A percentile compares a stretch with the other conserved stretches of the same genome.
Evolutionary conservation across 1,140 invertebrate species (phyloP).

Genomic region (Mesaphorura yosii): DNA sequence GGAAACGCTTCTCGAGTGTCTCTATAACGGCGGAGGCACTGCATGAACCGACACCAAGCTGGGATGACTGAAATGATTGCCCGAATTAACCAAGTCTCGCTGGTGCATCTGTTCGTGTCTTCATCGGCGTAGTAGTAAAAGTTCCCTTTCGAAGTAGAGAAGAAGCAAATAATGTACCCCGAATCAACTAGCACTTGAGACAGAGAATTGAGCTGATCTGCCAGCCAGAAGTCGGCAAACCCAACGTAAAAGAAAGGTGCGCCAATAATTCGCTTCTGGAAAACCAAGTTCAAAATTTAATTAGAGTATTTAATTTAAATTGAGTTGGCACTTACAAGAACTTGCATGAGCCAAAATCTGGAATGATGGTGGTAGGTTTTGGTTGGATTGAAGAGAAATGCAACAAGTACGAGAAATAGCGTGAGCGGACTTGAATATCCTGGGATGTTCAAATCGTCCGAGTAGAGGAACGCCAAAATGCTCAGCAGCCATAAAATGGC

Average conservation of each 20-base stretch:
- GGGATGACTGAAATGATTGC: constrained; percentile 83
- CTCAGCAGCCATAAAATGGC: constrained; percentile 92
- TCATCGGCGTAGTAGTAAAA: constrained; percentile 22
- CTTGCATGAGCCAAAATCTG: constrained; percentile 63
- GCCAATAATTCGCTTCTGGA: constrained; percentile 67
- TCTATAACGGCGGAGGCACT: constrained; percentile 86
- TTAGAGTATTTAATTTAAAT: background rate
- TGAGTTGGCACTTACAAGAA: constrained; percentile 60
- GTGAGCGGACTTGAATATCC: constrained; percentile 79
- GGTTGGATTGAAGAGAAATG: constrained; percentile 83
- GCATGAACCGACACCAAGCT: constrained; percentile 94
- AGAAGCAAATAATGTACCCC: constrained; percentile 80
- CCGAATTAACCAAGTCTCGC: constrained; percentile 42
- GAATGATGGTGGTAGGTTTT: constrained; percentile 85
- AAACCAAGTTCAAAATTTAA: too few relatives aligned
- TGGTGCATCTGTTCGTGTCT: constrained; percentile 9
- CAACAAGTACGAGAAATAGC: constrained; percentile 70
- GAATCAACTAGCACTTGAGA: constrained; percentile 80
- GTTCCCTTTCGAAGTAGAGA: constrained; percentile 41
- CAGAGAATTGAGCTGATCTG: constrained; percentile 93
- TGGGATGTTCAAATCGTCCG: constrained; percentile 70
- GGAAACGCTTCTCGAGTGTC: constrained; percentile 84
- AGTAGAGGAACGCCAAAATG: constrained; percentile 63
- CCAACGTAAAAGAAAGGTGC: constrained; percentile 91
- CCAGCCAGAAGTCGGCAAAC: constrained; percentile 99